Percentiles rank a stretch among this genome's conserved stretches.
Conservation (phyloP, 2,888 invertebrate genomes). For the Lithophane leautieri region DNA sequence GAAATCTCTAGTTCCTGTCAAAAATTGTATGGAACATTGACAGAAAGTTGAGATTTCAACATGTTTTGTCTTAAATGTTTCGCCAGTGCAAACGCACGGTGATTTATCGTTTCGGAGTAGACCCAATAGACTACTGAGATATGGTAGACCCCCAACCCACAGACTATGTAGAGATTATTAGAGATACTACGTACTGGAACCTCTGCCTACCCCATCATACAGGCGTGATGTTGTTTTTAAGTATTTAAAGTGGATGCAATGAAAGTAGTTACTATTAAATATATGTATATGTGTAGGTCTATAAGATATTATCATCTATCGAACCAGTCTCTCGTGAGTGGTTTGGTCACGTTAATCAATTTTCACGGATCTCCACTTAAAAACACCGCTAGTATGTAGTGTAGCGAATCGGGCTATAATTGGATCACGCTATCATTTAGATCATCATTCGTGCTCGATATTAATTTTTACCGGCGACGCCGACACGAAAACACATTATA, state of each 20-base stretch:
- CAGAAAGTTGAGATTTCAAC: no score
- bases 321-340: neutral
- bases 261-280: neutral
- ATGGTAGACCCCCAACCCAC: no score
- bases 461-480: no score
- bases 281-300: neutral
- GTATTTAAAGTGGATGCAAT: neutral
- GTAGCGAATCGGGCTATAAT: slow-evolving; percentile 9
- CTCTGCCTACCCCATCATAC: neutral
- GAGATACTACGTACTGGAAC: no score
- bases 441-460: slow-evolving; percentile 5
- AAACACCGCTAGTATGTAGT: neutral
- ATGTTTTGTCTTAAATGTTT: no score
- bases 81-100: no score
- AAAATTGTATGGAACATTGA: no score
- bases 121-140: no score
- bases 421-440: slow-evolving; percentile 11
- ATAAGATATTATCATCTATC: neutral
- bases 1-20: no score
- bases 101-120: no score
- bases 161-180: no score
- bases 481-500: no score
- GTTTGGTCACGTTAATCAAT: slow-evolving; percentile 30
- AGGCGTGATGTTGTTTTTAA: neutral
- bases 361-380: neutral